These are phyloP conservation scores for Steinernema hermaphroditum DNA, from an alignment of 2,888 invertebrate species.

Conservation along the genomic window DNA sequence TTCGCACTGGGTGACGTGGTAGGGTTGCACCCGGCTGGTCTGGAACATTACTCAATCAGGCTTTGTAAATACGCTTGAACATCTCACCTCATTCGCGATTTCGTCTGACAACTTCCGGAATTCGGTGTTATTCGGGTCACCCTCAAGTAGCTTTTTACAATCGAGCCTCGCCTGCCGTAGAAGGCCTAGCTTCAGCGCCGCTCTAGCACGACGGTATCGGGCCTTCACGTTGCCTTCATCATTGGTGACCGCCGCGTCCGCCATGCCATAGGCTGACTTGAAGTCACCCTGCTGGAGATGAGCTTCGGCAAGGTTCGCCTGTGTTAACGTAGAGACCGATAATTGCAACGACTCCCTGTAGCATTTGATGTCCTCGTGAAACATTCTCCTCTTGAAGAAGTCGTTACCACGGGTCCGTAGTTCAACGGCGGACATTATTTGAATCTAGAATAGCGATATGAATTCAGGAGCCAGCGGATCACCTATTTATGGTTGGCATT, in stretches of 20 bases:
- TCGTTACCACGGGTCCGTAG: conserved; percentile 16
- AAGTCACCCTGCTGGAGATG: conserved; percentile 32
- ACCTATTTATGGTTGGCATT: too few species aligned
- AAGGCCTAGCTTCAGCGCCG: conserved; percentile 7
- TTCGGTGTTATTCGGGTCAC: neutral
- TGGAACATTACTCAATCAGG: too few species aligned
- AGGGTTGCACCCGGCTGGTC: too few species aligned
- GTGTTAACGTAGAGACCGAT: neutral
- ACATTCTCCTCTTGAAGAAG: conserved; percentile 1
- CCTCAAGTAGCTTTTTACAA: neutral
- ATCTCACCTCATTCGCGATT: neutral
- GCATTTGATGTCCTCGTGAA: neutral
- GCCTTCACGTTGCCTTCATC: conserved; percentile 18
- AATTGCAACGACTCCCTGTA: conserved; percentile 4
- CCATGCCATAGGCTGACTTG: conserved; percentile 3
- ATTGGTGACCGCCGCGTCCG: neutral
- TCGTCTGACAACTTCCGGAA: neutral
- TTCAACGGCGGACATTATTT: conserved; percentile 9
- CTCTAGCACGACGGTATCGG: neutral
- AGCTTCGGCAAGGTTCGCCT: conserved; percentile 19
- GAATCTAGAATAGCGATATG: too few species aligned
- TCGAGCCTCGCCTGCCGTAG: neutral
- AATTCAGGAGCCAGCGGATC: too few species aligned
- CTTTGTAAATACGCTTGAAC: too few species aligned
- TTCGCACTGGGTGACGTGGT: too few species aligned